phyloP scores from a whole-genome alignment of 1,140 invertebrate species.

The Aethina tumida region DNA sequence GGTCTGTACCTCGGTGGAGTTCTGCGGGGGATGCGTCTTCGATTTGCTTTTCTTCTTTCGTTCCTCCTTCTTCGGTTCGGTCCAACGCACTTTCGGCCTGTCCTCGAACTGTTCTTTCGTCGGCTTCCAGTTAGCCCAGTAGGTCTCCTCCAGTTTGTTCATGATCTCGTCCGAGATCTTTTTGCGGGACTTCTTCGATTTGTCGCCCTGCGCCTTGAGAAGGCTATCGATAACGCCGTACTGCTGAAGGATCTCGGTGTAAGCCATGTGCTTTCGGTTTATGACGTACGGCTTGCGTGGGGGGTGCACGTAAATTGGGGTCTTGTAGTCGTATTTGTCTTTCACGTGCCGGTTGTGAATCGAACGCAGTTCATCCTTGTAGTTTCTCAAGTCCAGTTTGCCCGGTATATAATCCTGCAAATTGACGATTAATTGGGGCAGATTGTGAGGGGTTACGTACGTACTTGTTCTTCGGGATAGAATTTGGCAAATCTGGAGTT shows the following conservation, averaged over 20 bases:
- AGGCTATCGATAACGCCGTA: slow-evolving; percentile 5
- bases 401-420: no score
- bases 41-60: no score
- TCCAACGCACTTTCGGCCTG: no score
- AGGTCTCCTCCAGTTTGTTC: slow-evolving; percentile 21
- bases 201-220: no score
- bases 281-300: neutral
- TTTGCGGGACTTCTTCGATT: slow-evolving; percentile 4
- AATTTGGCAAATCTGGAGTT: neutral
- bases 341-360: neutral
- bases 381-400: no score
- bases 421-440: no score
- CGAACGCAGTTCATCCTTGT: no score
- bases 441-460: no score
- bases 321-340: slow-evolving; percentile 1
- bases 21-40: no score
- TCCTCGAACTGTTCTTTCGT: no score
- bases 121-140: slow-evolving; percentile 26
- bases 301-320: neutral
- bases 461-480: slow-evolving; percentile 7
- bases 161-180: slow-evolving; percentile 7
- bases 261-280: slow-evolving; percentile 1
- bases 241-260: neutral
- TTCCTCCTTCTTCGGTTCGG: no score
- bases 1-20: no score